phyloP scores from a whole-genome alignment of 2,888 invertebrate species.

The Athrips mouffetella region DNA sequence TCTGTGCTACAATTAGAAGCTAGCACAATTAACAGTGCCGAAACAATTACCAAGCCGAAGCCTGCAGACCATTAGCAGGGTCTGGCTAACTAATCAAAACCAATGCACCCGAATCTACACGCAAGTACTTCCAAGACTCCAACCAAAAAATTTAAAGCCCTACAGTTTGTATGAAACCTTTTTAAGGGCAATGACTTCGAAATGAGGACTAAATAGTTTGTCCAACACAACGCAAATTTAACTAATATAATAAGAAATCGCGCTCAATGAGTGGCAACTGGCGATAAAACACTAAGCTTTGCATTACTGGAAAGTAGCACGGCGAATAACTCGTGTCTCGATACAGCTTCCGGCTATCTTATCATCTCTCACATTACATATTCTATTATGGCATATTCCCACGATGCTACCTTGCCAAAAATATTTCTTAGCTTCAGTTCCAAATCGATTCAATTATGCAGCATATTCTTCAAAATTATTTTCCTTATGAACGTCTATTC shows the following conservation, averaged over 20 bases:
- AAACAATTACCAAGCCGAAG: slow-evolving; percentile 60
- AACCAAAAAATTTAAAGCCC: slow-evolving; percentile 27
- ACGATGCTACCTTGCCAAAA: slow-evolving; percentile 22
- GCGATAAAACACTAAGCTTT: slow-evolving; percentile 51
- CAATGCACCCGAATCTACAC: slow-evolving; percentile 31
- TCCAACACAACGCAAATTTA: slow-evolving; percentile 25
- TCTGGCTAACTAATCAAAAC: slow-evolving; percentile 52
- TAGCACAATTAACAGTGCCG: slow-evolving; percentile 57
- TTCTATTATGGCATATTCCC: slow-evolving; percentile 36
- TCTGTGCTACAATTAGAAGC: slow-evolving; percentile 39
- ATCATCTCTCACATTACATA: slow-evolving; percentile 39
- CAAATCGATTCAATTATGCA: slow-evolving; percentile 20
- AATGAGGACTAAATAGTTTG: slow-evolving; percentile 33
- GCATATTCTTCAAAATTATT: slow-evolving; percentile 9
- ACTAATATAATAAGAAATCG: slow-evolving; percentile 49
- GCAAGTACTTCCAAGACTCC: slow-evolving; percentile 16
- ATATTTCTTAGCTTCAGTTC: slow-evolving; percentile 17
- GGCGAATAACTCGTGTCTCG: slow-evolving; percentile 39
- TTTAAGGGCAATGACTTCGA: slow-evolving; percentile 29
- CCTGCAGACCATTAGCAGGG: slow-evolving; percentile 51
- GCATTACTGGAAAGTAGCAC: slow-evolving; percentile 52
- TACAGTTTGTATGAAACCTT: slow-evolving; percentile 13
- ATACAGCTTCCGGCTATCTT: slow-evolving; percentile 46
- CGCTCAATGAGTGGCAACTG: slow-evolving; percentile 61
- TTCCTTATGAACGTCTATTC: slow-evolving; percentile 18